Evolutionary conservation across 1,140 invertebrate genomes (phyloP).

Genomic region (Drosophila aff.): DNA sequence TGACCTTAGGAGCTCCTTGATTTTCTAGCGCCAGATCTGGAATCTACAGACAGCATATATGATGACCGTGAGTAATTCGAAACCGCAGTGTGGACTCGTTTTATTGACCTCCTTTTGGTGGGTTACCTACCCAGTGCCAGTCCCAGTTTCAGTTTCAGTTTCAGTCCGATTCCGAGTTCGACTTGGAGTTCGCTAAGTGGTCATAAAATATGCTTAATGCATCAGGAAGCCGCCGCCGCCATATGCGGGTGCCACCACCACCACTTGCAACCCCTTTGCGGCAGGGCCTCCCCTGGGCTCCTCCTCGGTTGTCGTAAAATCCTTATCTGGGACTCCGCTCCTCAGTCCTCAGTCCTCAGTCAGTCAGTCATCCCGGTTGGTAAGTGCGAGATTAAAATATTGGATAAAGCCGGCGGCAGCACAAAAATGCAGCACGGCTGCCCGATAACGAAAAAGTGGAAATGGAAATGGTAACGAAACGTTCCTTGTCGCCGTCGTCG

Average conservation of each 20-base stretch:
- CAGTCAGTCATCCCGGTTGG: slow-evolving; percentile 55
- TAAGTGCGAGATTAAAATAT: slow-evolving; percentile 83
- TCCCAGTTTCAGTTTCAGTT: not conserved
- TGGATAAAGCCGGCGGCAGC: slow-evolving; percentile 70
- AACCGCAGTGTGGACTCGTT: slow-evolving; percentile 29
- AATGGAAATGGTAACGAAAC: slow-evolving; percentile 70
- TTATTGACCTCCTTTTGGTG: slow-evolving; percentile 62
- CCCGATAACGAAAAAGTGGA: slow-evolving; percentile 55
- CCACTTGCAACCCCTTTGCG: slow-evolving; percentile 37
- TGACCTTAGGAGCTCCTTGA: slow-evolving; percentile 28
- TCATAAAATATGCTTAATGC: slow-evolving; percentile 83
- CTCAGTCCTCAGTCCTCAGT: slow-evolving; percentile 37
- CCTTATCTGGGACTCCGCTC: slow-evolving; percentile 63
- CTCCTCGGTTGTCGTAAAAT: slow-evolving; percentile 52
- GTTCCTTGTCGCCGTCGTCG: slow-evolving; percentile 29
- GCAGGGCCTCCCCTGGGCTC: slow-evolving; percentile 2
- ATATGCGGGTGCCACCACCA: slow-evolving; percentile 68
- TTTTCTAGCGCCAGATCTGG: slow-evolving; percentile 23
- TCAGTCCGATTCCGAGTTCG: slow-evolving; percentile 1
- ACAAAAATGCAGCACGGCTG: slow-evolving; percentile 67
- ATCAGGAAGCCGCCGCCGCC: slow-evolving; percentile 71
- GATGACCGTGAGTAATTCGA: slow-evolving; percentile 24
- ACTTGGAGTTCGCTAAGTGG: slow-evolving; percentile 64
- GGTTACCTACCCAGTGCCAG: slow-evolving; percentile 10
- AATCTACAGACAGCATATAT: slow-evolving; percentile 13